Conservation (phyloP, 1,140 invertebrate genomes). For the Drosophila auraria region DNA sequence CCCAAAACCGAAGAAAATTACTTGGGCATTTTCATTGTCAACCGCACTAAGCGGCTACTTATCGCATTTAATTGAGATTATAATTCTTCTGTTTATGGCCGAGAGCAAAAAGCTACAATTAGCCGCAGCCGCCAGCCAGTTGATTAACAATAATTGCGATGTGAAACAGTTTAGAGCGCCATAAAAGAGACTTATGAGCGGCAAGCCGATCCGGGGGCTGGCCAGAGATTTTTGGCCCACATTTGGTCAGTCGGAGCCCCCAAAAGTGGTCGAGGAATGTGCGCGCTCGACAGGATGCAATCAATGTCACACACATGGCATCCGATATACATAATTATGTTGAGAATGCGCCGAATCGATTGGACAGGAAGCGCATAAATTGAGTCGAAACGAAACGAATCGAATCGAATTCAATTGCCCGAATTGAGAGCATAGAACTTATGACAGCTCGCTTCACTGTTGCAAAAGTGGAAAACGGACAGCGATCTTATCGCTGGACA, state of each 20-base stretch:
- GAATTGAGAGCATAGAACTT: slow-evolving; percentile 39
- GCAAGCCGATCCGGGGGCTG: slow-evolving; percentile 1
- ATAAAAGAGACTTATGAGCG: slow-evolving; percentile 56
- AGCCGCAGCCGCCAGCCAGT: slow-evolving; percentile 17
- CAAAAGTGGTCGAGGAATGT: slow-evolving; percentile 57
- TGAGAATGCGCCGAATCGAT: slow-evolving; percentile 58
- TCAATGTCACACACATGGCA: slow-evolving; percentile 45
- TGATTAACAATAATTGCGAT: slow-evolving; percentile 61
- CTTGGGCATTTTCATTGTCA: slow-evolving; percentile 54
- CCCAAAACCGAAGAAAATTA: slow-evolving; percentile 12
- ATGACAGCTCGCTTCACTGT: slow-evolving; percentile 29
- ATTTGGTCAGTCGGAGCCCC: slow-evolving; percentile 43
- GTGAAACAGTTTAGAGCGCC: slow-evolving; percentile 57
- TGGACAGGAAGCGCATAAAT: slow-evolving; percentile 75
- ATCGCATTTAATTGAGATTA: slow-evolving; percentile 63
- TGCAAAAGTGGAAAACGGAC: not conserved
- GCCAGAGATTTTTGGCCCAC: slow-evolving; percentile 37
- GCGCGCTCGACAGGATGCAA: slow-evolving; percentile 53
- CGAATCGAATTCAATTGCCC: slow-evolving; percentile 14
- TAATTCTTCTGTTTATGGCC: slow-evolving; percentile 50
- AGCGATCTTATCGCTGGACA: slow-evolving; percentile 62
- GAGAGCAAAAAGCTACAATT: slow-evolving; percentile 40
- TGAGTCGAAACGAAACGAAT: slow-evolving; percentile 26
- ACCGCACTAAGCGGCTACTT: slow-evolving; percentile 42
- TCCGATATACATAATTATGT: slow-evolving; percentile 32